Conservation (phyloP, 1,140 invertebrate species). For the Dendrolimus kikuchii region DNA sequence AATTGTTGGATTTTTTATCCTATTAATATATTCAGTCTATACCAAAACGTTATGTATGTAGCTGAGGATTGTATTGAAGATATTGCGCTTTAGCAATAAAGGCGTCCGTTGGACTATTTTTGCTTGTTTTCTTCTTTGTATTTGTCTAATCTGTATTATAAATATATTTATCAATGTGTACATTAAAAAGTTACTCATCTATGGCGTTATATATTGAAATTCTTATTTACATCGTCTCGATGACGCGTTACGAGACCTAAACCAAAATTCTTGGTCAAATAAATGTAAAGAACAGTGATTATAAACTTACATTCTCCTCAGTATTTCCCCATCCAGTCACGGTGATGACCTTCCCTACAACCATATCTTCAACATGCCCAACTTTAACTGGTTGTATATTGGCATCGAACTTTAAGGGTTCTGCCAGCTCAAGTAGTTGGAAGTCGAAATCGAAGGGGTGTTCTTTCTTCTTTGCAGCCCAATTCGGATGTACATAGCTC, state of each 20-base stretch:
- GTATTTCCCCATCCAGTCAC: conserved; percentile 63
- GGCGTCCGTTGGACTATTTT: no score
- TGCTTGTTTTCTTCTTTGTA: no score
- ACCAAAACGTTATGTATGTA: no score
- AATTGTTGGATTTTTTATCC: no score
- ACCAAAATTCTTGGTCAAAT: conserved; percentile 1
- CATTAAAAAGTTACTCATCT: no score
- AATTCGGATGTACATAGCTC: conserved; percentile 40
- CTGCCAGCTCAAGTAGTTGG: conserved; percentile 42
- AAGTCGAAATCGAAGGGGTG: conserved; percentile 60
- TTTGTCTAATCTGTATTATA: no score
- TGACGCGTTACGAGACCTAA: neutral
- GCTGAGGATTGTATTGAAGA: no score
- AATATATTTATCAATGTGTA: no score
- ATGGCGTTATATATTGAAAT: no score
- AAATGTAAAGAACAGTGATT: no score
- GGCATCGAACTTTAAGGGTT: conserved; percentile 38
- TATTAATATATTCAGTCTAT: no score
- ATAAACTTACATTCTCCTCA: conserved; percentile 48
- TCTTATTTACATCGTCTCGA: neutral
- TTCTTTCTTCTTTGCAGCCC: conserved; percentile 39
- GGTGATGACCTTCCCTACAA: conserved; percentile 48
- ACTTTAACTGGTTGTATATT: conserved; percentile 50
- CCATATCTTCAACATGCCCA: conserved; percentile 53
- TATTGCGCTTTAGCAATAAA: no score